A percentile compares a stretch with the other conserved stretches of the same genome.
phyloP scores from a whole-genome alignment of 2,113 vertebrate species.

The Pelodiscus sinensis region DNA sequence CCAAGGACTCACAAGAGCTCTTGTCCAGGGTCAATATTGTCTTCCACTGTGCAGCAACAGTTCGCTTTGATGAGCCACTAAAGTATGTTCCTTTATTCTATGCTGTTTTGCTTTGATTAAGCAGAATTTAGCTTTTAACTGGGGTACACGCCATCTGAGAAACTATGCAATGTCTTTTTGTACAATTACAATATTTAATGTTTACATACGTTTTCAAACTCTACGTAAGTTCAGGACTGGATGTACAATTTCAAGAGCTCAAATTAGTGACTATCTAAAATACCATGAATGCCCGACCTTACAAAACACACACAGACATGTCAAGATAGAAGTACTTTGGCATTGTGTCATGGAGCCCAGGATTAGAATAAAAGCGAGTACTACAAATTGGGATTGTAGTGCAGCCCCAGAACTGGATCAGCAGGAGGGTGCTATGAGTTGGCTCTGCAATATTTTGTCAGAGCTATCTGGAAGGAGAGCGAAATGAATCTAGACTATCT shows the following conservation, averaged over 20 bases:
- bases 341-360: constrained; percentile 18
- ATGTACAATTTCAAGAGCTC: background rate
- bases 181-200: background rate
- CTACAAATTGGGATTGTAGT: background rate
- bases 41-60: constrained; percentile 97
- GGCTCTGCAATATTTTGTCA: background rate
- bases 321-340: constrained; percentile 29
- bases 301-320: accelerated
- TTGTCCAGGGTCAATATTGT: constrained; percentile 85
- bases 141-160: background rate
- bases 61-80: constrained; percentile 92
- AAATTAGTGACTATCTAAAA: background rate
- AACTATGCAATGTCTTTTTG: background rate
- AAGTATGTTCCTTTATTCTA: constrained; percentile 78
- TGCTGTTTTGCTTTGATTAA: constrained; percentile 17
- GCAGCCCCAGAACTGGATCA: background rate
- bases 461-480: constrained; percentile 4
- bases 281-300: background rate
- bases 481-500: background rate
- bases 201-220: accelerated
- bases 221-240: accelerated
- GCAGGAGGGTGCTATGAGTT: background rate
- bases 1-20: constrained; percentile 86
- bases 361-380: background rate
- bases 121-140: background rate